Evolutionary conservation across 2,888 invertebrate species (phyloP).

Genomic region (Germaria angustata): DNA sequence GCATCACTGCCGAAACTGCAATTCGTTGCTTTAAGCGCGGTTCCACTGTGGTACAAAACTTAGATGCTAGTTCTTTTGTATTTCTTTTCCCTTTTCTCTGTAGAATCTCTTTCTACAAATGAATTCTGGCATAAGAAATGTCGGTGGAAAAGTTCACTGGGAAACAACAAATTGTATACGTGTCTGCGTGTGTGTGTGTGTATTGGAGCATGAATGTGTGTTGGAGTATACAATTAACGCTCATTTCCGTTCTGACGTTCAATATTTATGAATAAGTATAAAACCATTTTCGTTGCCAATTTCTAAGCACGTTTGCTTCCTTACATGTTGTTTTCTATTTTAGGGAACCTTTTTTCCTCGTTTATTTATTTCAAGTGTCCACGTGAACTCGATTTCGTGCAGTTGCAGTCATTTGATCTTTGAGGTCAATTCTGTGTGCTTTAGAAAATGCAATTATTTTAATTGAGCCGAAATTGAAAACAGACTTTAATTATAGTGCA

Average conservation of each 20-base stretch:
- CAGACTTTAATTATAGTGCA: background rate
- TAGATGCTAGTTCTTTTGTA: no score
- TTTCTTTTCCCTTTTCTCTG: no score
- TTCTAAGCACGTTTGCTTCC: background rate
- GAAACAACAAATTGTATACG: no score
- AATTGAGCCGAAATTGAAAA: background rate
- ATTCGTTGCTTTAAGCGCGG: no score
- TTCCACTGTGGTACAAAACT: no score
- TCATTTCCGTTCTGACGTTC: slow-evolving; percentile 29
- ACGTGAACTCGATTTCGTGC: background rate
- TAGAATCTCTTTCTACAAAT: no score
- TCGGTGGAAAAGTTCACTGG: no score
- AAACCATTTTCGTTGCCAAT: slow-evolving; percentile 1
- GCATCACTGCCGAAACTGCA: no score
- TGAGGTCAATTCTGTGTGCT: background rate
- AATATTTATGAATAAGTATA: background rate
- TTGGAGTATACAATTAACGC: background rate
- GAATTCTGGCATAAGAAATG: no score
- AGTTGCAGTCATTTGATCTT: background rate
- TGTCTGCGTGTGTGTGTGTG: background rate
- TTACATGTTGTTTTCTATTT: background rate
- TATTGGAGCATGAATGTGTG: background rate
- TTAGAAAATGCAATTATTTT: slow-evolving; percentile 12
- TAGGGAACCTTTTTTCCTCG: no score
- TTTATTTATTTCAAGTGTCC: background rate